These are phyloP conservation scores for Vireo griseus DNA, from an alignment of 2,797 vertebrate species.

Conservation along the genomic window DNA sequence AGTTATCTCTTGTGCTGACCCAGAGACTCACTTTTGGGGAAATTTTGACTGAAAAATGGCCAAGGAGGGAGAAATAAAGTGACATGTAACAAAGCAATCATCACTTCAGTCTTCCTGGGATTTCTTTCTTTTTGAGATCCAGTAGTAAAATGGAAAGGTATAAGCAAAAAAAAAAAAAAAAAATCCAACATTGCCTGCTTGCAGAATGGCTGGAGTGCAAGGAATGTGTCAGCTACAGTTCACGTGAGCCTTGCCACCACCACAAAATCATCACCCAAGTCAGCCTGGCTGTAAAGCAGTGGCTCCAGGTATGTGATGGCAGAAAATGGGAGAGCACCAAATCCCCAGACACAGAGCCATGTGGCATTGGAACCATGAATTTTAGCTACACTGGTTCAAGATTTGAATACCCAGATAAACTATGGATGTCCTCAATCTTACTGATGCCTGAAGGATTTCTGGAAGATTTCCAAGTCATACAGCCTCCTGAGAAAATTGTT, in stretches of 20 bases:
- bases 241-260: background rate
- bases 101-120: background rate
- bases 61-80: background rate
- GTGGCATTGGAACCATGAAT: background rate
- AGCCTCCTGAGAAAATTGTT: background rate
- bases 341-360: background rate
- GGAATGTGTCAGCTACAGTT: background rate
- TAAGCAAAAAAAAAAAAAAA: background rate
- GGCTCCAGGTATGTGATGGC: background rate
- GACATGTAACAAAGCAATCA: background rate
- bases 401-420: background rate
- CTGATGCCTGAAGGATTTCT: slow-evolving; percentile 6
- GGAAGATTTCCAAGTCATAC: background rate
- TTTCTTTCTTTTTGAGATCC: background rate
- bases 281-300: background rate
- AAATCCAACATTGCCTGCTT: background rate
- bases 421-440: background rate
- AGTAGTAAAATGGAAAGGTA: background rate
- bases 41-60: background rate
- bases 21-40: background rate
- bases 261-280: background rate
- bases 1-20: background rate
- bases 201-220: background rate
- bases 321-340: background rate
- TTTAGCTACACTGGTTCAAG: background rate